phyloP scores from a whole-genome alignment of 2,888 invertebrate genomes.

The Rugalucina vietnamica region DNA sequence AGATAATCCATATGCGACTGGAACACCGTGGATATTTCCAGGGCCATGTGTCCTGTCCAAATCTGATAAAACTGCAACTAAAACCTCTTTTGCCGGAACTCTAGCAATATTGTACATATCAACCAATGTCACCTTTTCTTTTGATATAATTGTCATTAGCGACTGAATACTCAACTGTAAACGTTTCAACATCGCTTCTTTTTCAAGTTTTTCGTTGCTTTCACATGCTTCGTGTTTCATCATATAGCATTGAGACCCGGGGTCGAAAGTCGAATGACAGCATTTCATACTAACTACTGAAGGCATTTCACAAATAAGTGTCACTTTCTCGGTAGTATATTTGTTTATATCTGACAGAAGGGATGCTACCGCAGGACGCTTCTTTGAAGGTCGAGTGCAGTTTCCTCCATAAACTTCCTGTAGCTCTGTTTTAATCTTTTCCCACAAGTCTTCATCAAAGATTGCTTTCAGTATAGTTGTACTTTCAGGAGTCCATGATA shows the following conservation, averaged over 20 bases:
- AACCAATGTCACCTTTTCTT: neutral
- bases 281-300: neutral
- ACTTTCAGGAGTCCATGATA: slow-evolving; percentile 20
- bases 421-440: neutral
- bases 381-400: no score
- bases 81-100: neutral
- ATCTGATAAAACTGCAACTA: neutral
- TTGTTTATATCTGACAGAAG: no score
- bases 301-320: neutral
- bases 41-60: neutral
- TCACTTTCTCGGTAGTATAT: neutral
- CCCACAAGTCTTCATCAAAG: slow-evolving; percentile 18
- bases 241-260: no score
- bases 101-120: neutral
- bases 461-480: slow-evolving; percentile 4
- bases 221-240: neutral
- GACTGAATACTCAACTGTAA: neutral
- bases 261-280: no score
- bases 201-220: neutral
- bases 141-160: neutral
- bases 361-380: no score
- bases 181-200: neutral
- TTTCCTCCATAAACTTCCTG: neutral
- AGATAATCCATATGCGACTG: neutral
- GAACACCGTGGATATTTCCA: neutral